These are phyloP conservation scores for Teinopalpus imperialis DNA, from an alignment of 2,888 invertebrate genomes.

Conservation along the genomic window DNA sequence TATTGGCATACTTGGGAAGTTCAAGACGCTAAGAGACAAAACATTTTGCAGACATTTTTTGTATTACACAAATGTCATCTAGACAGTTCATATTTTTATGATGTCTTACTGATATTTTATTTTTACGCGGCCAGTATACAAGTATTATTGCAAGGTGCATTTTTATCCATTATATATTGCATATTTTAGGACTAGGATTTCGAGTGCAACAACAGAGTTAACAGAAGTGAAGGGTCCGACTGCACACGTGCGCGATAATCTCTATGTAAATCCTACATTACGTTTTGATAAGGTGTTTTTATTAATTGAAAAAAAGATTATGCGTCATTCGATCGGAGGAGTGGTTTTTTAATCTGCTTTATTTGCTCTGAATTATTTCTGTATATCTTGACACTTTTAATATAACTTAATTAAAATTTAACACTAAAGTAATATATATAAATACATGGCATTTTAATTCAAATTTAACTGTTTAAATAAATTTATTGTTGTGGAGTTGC, in stretches of 20 bases:
- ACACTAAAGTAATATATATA: too few relatives aligned
- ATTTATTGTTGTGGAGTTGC: too few relatives aligned
- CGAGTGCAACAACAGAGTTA: conserved; percentile 28
- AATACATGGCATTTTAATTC: too few relatives aligned
- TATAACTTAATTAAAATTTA: too few relatives aligned
- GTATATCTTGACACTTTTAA: too few relatives aligned
- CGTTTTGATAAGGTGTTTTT: conserved; percentile 72
- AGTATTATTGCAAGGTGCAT: conserved; percentile 3
- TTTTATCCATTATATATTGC: conserved; percentile 9
- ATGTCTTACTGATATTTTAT: too few relatives aligned
- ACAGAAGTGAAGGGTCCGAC: conserved; percentile 31
- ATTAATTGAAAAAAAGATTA: conserved; percentile 77
- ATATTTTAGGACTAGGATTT: conserved; percentile 24
- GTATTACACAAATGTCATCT: conserved; percentile 12
- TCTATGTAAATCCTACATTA: conserved; percentile 69
- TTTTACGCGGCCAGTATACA: conserved; percentile 12
- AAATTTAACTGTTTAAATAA: too few relatives aligned
- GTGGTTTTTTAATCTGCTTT: conserved; percentile 9
- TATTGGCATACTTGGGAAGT: conserved; percentile 87
- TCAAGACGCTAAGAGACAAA: too few relatives aligned
- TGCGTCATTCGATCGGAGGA: conserved; percentile 36
- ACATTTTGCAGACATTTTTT: too few relatives aligned
- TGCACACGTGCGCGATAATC: conserved; percentile 68
- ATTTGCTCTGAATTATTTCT: too few relatives aligned
- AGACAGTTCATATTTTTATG: too few relatives aligned